Percentiles rank a stretch among this genome's conserved stretches.
phyloP scores from a whole-genome alignment of 2,888 invertebrate species.

The Xestia rhomboidea region DNA sequence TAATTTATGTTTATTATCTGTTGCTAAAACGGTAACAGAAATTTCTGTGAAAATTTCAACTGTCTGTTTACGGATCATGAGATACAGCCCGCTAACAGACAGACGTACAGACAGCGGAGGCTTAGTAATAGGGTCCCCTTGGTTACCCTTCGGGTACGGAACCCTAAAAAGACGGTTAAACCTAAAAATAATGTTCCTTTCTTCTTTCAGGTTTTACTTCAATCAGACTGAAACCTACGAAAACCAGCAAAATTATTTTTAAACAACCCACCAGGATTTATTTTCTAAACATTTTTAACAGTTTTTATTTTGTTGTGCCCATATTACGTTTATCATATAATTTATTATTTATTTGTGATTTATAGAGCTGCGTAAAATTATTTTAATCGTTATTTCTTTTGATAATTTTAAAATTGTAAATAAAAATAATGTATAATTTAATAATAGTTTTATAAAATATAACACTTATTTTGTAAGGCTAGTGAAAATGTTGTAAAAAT shows the following conservation, averaged over 20 bases:
- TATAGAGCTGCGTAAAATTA: conserved; percentile 50
- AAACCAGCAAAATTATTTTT: conserved; percentile 34
- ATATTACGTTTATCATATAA: conserved; percentile 60
- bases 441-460: conserved; percentile 67
- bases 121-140: too few species aligned
- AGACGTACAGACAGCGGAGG: too few species aligned
- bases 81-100: too few species aligned
- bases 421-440: conserved; percentile 56
- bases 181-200: neutral
- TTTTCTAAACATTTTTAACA: conserved; percentile 38
- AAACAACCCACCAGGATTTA: conserved; percentile 66
- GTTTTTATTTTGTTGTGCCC: conserved; percentile 59
- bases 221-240: conserved; percentile 44
- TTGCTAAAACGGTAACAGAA: too few species aligned
- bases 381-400: conserved; percentile 59
- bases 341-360: conserved; percentile 56
- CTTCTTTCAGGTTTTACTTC: conserved; percentile 40
- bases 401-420: conserved; percentile 60
- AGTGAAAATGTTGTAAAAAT: conserved; percentile 82
- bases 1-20: too few species aligned
- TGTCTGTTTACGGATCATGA: too few species aligned
- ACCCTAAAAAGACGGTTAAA: neutral
- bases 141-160: too few species aligned
- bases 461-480: conserved; percentile 83
- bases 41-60: too few species aligned